Base-by-base conservation (phyloP, 1,140 invertebrate genomes). In the Drosophila sucinea region DNA sequence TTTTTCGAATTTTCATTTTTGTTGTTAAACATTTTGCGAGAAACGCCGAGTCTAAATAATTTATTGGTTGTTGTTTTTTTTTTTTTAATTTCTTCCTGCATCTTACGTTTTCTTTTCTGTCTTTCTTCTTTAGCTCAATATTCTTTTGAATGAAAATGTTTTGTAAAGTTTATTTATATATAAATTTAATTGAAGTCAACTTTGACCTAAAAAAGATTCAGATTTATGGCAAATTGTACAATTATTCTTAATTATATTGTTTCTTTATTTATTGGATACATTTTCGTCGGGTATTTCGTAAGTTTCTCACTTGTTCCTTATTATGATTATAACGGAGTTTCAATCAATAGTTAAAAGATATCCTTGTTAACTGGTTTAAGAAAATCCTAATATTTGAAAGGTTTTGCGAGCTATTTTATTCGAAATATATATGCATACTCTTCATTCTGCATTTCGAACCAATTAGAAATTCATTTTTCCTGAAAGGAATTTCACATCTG, bases 1-100 rank as follows among this genome's bases (percentile, higher is more conserved):
- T 38, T 69, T 67, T 47, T 29, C 11, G 51, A n/a, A 61, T 44
- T 74, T 41, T 54, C 29, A 2, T 64, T 73, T 67, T 68, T 85
- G 79, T 81, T 81, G 79, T 77, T 77, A 60, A 77, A 74, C 77
- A 84, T 66, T 83, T 74, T 64, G 64, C 47, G 11, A 6, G 32
- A 68, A 63, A 60, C 44, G 57, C 6, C 8, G 35, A 41, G 33
- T 30, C 41, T 33, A 51, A 41, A 41, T 41, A 78, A 78, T 63
- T 67, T 62, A 78, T 78, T 51, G 69, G 58, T 38, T 78, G 30
- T 11, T 54, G 41, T 27, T 38, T 11, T 3, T 25, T 47, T 27
- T 23, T 25, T 47, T 25, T 25, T 38, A 2, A 38, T 38, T 51
- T 27, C 44, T 72, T 71, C 51, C 67, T 77, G 51, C 1, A 54